phyloP scores from a whole-genome alignment of 1,140 invertebrate species.

The Achatina immaculata region DNA sequence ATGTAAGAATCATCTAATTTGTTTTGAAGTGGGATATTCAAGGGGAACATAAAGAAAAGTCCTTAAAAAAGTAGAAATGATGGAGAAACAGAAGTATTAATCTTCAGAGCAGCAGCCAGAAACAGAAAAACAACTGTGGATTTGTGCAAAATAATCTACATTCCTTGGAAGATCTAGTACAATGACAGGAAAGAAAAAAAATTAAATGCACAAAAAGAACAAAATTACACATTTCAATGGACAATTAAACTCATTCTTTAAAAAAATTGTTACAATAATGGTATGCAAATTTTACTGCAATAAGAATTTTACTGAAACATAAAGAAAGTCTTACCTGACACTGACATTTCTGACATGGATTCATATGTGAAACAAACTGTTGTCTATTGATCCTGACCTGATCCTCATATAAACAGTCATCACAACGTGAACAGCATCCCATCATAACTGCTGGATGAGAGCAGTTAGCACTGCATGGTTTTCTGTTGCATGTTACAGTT shows the following conservation, averaged over 20 bases:
- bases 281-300: neutral
- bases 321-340: conserved; percentile 57
- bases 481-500: conserved; percentile 47
- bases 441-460: conserved; percentile 42
- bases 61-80: no score
- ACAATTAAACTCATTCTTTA: neutral
- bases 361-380: conserved; percentile 43
- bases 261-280: neutral
- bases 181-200: no score
- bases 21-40: no score
- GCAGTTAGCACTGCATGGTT: conserved; percentile 40
- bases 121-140: no score
- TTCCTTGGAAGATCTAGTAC: no score
- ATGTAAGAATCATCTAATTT: no score
- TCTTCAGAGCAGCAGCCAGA: no score
- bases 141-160: no score
- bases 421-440: conserved; percentile 50
- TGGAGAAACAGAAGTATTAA: no score
- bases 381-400: conserved; percentile 30
- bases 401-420: conserved; percentile 50
- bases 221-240: neutral
- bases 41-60: no score
- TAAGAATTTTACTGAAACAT: neutral
- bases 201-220: neutral
- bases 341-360: conserved; percentile 53